Evolutionary conservation across 2,797 vertebrate species (phyloP), one percentile per base, ranked within the genome.

Genomic region (Syndactyla subalaris): DNA sequence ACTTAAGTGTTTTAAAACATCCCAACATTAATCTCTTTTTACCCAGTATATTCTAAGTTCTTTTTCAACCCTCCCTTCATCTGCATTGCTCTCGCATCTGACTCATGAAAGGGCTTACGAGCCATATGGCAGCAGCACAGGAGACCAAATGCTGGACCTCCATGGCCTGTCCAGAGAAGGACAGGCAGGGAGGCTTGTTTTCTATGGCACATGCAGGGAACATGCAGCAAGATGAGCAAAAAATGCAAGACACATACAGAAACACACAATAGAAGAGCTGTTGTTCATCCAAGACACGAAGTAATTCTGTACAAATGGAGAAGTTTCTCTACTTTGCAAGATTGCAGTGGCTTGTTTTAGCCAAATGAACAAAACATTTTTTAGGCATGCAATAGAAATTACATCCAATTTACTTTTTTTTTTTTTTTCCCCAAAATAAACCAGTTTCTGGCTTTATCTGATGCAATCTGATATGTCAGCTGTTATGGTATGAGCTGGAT

Each of bases 141-240:
- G 29, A 84, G 66, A 92, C 19, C 54, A 79, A 59, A 38, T 0
- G 0, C 48, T 65, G 51, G 29, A n/a, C 22, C 14, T 67, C 39
- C 11, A 12, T 0, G 3, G 38, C 30, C 61, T 0, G 0, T 43
- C 26, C 49, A 68, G 49, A 61, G 67, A 36, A 45, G 7, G 7
- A 82, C 8, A 41, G 21, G 21, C 3, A 1, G 32, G 27, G 9
- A 77, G 27, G 34, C 10, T 54, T 65, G 27, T 23, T 70, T 63
- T 48, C 51, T 39, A 21, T 0, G 1, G 27, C 49, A 57, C 6
- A 49, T 1, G 3, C 11, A 51, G 14, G 58, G 43, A 88, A 72
- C 0, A 0, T 34, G 39, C 32, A 89, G 62, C 17, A 36, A 45
- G 38, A 20, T 4, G 3, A 72, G 46, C 8, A 10, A 57, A 55